phyloP scores from a whole-genome alignment of 53 echinoderm and acorn worm species.

The Mesocentrotus franciscanus region DNA sequence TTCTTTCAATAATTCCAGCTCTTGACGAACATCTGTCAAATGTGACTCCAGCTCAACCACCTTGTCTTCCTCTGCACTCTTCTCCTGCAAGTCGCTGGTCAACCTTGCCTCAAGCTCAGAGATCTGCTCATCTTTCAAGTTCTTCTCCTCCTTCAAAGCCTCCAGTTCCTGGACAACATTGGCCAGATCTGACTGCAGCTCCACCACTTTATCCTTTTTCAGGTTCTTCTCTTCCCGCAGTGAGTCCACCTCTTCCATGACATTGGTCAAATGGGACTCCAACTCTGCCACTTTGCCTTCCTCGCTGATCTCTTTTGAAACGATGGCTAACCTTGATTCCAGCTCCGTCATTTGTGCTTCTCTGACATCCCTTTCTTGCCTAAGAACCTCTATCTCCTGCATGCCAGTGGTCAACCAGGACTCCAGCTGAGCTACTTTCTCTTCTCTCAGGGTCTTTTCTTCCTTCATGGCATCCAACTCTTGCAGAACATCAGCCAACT shows the following conservation, averaged over 20 bases:
- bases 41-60: neutral
- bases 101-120: no score
- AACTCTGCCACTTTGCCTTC: neutral
- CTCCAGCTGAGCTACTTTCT: conserved; percentile 11
- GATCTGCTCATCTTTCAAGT: neutral
- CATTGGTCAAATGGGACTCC: neutral
- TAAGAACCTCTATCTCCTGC: neutral
- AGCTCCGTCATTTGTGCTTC: neutral
- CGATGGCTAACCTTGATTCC: neutral
- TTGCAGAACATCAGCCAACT: neutral
- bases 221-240: neutral
- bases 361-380: neutral
- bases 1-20: neutral
- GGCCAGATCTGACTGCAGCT: neutral
- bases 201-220: neutral
- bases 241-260: neutral
- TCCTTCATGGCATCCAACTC: neutral
- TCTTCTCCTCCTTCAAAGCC: conserved; percentile 8
- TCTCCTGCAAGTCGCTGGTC: no score
- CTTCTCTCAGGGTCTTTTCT: conserved; percentile 1
- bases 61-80: neutral
- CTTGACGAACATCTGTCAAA: neutral
- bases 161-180: neutral
- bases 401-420: neutral
- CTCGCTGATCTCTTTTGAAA: neutral